Evolutionary conservation across 2,888 invertebrate genomes (phyloP).

Genomic region (Amblyjoppa proteus): DNA sequence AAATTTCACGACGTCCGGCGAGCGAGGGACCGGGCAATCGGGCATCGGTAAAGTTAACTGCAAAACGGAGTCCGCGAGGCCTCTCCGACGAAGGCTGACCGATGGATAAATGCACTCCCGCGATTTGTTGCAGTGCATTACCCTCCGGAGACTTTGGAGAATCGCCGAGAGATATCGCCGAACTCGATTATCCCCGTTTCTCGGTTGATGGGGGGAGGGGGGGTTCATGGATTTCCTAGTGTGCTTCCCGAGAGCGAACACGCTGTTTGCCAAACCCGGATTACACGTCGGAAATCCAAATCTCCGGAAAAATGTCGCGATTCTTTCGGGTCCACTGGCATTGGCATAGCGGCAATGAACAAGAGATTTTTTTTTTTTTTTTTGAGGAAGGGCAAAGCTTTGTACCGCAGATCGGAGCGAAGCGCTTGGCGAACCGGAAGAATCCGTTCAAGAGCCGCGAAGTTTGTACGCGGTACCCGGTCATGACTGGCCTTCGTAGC

Average conservation of each 20-base stretch:
- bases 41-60: conserved; percentile 12
- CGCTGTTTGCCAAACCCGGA: conserved; percentile 40
- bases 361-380: conserved; percentile 48
- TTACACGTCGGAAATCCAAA: conserved; percentile 48
- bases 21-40: conserved; percentile 19
- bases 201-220: conserved; percentile 17
- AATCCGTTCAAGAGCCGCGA: conserved; percentile 65
- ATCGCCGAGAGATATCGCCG: conserved; percentile 11
- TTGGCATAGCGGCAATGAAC: neutral
- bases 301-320: conserved; percentile 55
- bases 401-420: conserved; percentile 13
- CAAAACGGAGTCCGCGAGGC: conserved; percentile 21
- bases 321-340: conserved; percentile 38
- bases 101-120: conserved; percentile 22
- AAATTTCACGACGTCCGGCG: conserved; percentile 57
- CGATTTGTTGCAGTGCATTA: conserved; percentile 9
- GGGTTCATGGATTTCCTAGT: neutral
- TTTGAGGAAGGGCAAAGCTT: neutral
- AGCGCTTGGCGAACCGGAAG: conserved; percentile 68
- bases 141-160: neutral
- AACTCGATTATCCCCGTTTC: conserved; percentile 41
- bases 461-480: conserved; percentile 23
- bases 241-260: neutral
- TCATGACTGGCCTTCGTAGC: conserved; percentile 52
- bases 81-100: conserved; percentile 13